Conservation (phyloP, 2,888 invertebrate species). For the Sialis fuliginosa region DNA sequence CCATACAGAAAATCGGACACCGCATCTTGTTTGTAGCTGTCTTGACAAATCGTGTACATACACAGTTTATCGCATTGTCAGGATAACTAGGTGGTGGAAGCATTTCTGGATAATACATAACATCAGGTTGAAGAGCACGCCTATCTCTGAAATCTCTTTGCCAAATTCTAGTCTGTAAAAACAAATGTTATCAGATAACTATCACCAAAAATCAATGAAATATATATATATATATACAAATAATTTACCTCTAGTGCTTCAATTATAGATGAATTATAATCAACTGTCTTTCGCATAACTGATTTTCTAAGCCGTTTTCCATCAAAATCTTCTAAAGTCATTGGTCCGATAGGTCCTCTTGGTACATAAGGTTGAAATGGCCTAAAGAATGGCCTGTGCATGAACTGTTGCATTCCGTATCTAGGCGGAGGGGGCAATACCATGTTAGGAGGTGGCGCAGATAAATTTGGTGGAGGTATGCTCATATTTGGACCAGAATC, state of each 20-base stretch:
- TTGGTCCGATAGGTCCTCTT: constrained; percentile 31
- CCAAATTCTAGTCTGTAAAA: constrained; percentile 72
- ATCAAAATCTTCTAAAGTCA: constrained; percentile 82
- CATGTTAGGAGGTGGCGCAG: constrained; percentile 14
- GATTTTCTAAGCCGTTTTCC: constrained; percentile 91
- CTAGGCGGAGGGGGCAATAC: constrained; percentile 15
- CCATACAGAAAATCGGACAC: constrained; percentile 96
- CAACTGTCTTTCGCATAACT: constrained; percentile 93
- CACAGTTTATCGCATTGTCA: constrained; percentile 93
- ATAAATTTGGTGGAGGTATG: constrained; percentile 19
- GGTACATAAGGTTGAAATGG: constrained; percentile 25
- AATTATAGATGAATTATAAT: constrained; percentile 91
- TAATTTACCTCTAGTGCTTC: constrained; percentile 66
- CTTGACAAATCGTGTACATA: constrained; percentile 87
- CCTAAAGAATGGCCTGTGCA: constrained; percentile 19
- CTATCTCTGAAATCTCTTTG: constrained; percentile 84
- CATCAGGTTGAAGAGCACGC: constrained; percentile 82
- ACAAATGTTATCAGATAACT: constrained; percentile 9
- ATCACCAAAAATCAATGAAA: constrained; percentile 1
- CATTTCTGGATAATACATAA: constrained; percentile 84
- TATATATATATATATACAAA: not conserved
- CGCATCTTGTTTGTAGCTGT: constrained; percentile 99
- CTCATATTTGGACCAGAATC: constrained; percentile 21
- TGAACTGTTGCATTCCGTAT: constrained; percentile 8
- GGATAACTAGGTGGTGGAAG: constrained; percentile 87